Base-by-base conservation (phyloP, 35 echinoderm and acorn worm genomes). In the Hemicentrotus pulcherrimus region DNA sequence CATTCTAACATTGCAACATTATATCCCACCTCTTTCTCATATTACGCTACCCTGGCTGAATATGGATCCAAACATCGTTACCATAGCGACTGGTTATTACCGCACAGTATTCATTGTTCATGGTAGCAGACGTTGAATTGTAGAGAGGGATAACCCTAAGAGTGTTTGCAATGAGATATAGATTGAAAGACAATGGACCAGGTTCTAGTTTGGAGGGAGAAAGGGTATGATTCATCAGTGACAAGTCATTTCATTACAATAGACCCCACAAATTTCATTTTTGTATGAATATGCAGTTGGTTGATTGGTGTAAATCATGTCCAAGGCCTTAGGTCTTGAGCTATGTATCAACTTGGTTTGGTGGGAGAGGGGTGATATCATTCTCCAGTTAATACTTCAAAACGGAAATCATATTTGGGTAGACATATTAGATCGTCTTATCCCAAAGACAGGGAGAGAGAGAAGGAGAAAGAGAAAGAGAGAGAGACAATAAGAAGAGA, bases 121-220 rank as follows among this genome's bases (percentile, higher is more conserved):
- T 78, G 65, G 65, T 78, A 28, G 65, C 65, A 78, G 65, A 78
- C 65, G 24, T 5, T 71, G 24, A 71, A 71, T 71, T 19, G 61
- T 71, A 59, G 52, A 14, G 19, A 22, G 65, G 65, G 65, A 78
- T 78, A 78, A 78, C 22, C 28, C 28, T 28, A n/a, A 78, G 65
- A 78, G 65, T 78, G 65, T 78, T 78, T 78, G 65, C 65, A 78
- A 22, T 78, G 65, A 78, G 65, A 78, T 78, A 78, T 78, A 78
- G 65, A 78, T 78, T 78, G 65, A 78, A 78, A 78, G 65, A 78
- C 65, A 78, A 78, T 78, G 19, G 65, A n/a, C 19, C 24, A 6
- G 65, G 18, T 78, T 28, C 65, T 78, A 6, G 65, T 28, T 78
- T 78, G 65, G 22, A 22, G 65, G 65, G 19, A 78, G 65, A 78